These are phyloP conservation scores for Coracias cyanogaster DNA, from an alignment of 2,797 vertebrate genomes.

Conservation along the genomic window DNA sequence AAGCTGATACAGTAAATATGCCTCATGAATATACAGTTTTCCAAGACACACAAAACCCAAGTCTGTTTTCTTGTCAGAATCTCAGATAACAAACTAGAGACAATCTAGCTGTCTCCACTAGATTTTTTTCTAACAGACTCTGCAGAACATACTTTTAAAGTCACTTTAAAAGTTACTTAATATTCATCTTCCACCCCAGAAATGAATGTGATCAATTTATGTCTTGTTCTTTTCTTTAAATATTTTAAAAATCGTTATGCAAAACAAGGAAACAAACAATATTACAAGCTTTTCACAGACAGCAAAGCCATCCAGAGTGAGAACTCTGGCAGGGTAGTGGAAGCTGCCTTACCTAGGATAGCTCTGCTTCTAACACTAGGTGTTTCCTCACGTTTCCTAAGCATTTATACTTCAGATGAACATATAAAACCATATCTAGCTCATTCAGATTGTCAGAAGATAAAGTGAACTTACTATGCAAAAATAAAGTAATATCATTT, in stretches of 20 bases:
- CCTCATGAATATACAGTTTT: neutral
- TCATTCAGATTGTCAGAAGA: neutral
- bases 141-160: neutral
- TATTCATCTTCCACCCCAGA: neutral
- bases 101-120: neutral
- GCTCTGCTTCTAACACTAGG: neutral
- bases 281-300: neutral
- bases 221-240: neutral
- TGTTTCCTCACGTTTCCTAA: neutral
- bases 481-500: neutral
- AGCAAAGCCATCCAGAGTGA: neutral
- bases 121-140: neutral
- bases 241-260: neutral
- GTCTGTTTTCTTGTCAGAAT: neutral
- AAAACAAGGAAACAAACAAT: neutral
- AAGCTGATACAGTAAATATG: neutral
- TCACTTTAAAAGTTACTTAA: neutral
- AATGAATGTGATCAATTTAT: neutral
- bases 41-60: neutral
- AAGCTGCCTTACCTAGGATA: neutral
- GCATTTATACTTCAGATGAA: neutral
- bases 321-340: neutral
- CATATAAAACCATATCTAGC: neutral
- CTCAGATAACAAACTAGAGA: neutral
- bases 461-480: neutral